A percentile compares a stretch with the other conserved stretches of the same genome.
Conservation (phyloP, 1,140 invertebrate species). For the Amyelois transitella region DNA sequence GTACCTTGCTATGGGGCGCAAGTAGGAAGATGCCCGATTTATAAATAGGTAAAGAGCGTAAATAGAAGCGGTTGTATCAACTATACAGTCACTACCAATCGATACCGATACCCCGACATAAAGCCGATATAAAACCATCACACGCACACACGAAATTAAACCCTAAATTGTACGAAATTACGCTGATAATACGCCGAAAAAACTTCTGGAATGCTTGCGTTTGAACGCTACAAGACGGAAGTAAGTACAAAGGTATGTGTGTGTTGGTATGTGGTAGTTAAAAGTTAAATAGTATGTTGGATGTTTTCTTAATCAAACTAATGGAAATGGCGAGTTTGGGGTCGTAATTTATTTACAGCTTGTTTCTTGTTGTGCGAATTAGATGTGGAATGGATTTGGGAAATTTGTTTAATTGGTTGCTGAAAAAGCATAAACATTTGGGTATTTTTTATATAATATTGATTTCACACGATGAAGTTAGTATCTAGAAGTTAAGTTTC, state of each 20-base stretch:
- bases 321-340: conserved; percentile 46
- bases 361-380: not conserved
- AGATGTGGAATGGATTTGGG: not conserved
- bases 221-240: conserved; percentile 26
- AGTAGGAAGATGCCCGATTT: conserved; percentile 54
- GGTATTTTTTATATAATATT: too few relatives aligned
- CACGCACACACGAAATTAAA: conserved; percentile 15
- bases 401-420: not conserved
- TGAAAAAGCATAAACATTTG: too few relatives aligned
- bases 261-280: conserved; percentile 47
- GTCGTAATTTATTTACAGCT: conserved; percentile 30
- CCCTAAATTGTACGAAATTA: conserved; percentile 7
- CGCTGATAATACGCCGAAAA: conserved; percentile 11
- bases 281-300: conserved; percentile 59
- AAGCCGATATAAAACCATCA: conserved; percentile 17
- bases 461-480: too few relatives aligned
- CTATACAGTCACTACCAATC: conserved; percentile 60
- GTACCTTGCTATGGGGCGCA: conserved; percentile 26
- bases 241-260: conserved; percentile 28
- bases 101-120: conserved; percentile 39
- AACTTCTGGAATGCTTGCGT: conserved; percentile 9
- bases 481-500: conserved; percentile 27
- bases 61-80: conserved; percentile 67
- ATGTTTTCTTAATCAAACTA: conserved; percentile 58
- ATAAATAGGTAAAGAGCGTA: conserved; percentile 72